These are phyloP conservation scores for Lepidochitona cinerea DNA, from an alignment of 2,888 invertebrate species.

Conservation along the genomic window DNA sequence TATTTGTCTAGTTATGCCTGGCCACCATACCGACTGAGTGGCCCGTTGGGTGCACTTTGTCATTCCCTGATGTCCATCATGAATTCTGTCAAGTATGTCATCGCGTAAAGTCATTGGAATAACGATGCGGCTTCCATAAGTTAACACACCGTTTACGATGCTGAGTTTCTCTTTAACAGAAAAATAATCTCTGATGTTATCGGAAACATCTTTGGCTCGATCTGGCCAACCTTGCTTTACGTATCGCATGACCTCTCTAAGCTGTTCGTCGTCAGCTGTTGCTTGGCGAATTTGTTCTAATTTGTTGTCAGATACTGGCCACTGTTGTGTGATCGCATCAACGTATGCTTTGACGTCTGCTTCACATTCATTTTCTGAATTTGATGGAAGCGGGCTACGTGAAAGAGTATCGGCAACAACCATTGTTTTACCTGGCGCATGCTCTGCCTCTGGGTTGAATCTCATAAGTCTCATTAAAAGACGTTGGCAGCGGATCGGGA, in stretches of 20 bases:
- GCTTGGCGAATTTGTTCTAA: constrained; percentile 4
- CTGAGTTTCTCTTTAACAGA: not conserved
- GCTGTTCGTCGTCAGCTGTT: not conserved
- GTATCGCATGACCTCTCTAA: not conserved
- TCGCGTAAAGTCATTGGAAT: not conserved
- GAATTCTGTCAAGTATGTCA: constrained; percentile 13
- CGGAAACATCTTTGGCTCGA: not conserved
- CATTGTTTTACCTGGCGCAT: constrained; percentile 5
- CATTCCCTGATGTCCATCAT: constrained; percentile 24
- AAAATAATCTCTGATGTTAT: not conserved
- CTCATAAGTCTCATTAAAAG: constrained; percentile 21
- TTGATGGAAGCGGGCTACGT: not conserved
- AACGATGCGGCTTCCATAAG: not conserved
- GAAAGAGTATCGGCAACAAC: constrained; percentile 2
- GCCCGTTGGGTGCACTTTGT: constrained; percentile 31
- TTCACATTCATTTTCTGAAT: not conserved
- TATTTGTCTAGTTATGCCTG: constrained; percentile 4
- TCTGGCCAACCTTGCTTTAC: not conserved
- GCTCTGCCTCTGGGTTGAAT: constrained; percentile 8
- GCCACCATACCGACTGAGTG: constrained; percentile 16
- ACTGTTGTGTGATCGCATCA: not conserved
- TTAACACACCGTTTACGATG: not conserved
- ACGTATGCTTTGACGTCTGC: not conserved
- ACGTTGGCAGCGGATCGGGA: constrained; percentile 22
- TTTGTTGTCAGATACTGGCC: not conserved